phyloP scores from a whole-genome alignment of 2,113 vertebrate species.

The Forbesichthys papilliferus region DNA sequence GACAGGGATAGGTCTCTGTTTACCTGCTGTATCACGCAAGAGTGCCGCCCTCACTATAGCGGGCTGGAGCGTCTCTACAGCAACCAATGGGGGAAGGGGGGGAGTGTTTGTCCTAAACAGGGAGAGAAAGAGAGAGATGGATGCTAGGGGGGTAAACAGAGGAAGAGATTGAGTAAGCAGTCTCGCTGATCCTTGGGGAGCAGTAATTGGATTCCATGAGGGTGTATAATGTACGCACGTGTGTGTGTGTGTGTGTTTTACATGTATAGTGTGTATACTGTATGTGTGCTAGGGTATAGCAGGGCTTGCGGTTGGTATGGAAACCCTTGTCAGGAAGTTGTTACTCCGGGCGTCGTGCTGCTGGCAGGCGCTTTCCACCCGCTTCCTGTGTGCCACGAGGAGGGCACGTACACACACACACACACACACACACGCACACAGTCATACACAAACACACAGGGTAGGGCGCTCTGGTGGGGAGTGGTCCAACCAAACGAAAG shows the following conservation, averaged over 20 bases:
- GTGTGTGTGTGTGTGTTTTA: constrained; percentile 15
- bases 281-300: neutral
- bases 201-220: constrained; percentile 40
- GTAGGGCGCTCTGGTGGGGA: constrained; percentile 88
- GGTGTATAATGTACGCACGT: constrained; percentile 20
- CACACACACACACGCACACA: constrained; percentile 55
- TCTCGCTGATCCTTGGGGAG: constrained; percentile 38
- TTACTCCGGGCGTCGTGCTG: constrained; percentile 78
- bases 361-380: constrained; percentile 79
- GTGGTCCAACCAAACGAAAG: constrained; percentile 63
- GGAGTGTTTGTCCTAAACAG: constrained; percentile 50
- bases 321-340: constrained; percentile 78
- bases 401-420: constrained; percentile 28
- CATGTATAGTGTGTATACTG: neutral
- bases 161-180: constrained; percentile 42
- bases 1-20: too few species aligned
- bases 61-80: too few species aligned
- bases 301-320: constrained; percentile 71
- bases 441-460: constrained; percentile 68
- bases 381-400: constrained; percentile 76
- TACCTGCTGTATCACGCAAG: too few species aligned
- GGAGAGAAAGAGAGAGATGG: constrained; percentile 11
- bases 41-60: too few species aligned
- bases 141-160: constrained; percentile 50
- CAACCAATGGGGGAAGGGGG: too few species aligned